Base-by-base conservation (phyloP, 2,113 vertebrate species). In the Dipodomys stephensi region DNA sequence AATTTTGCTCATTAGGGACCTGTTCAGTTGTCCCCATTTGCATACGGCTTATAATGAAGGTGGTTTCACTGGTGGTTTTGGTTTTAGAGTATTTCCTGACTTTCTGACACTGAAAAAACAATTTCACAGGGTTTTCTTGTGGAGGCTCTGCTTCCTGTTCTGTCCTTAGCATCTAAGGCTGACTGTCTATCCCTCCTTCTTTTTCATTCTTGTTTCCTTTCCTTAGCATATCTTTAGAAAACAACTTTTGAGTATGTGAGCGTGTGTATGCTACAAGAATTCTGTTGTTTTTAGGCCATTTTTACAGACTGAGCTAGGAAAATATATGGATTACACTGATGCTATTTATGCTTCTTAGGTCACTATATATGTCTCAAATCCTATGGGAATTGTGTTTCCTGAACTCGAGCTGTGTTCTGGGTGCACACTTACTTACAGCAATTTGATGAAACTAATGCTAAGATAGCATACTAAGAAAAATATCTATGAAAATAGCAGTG, bases 141-240 rank as follows among this genome's bases (percentile, higher is more conserved):
- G 7, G 28, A 35, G 65, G n/a, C 7, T 1, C 11, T 49, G 19
- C 1, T 49, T 4, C 1, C 11, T 49, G 19, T 0, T 9, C 16
- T 5, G 32, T 28, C 77, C 57, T 6, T 71, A 35, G 18, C 39
- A 64, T 32, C 39, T 16, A 57, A 57, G 4, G 53, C 12, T 57
- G 53, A 18, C 15, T 57, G 53, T 16, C 53, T 57, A 57, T 57
- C 53, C 53, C 15, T 57, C 53, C 53, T 18, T 18, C 3, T 30
- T 16, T 15, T 18, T 13, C 3, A 30, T 18, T 5, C 57, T 85
- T 11, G 8, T 19, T 32, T 80, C 39, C 19, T 88, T 80, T 69
- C 15, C n/a, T 28, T 12, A 67, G 20, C 81, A 19, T 67, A 69
- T 76, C 25, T 2, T 32, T 25, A 95, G 11, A 78, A 87, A 71